Conservation (phyloP, 2,888 invertebrate genomes). For the Brachypalpus laphriformis region DNA sequence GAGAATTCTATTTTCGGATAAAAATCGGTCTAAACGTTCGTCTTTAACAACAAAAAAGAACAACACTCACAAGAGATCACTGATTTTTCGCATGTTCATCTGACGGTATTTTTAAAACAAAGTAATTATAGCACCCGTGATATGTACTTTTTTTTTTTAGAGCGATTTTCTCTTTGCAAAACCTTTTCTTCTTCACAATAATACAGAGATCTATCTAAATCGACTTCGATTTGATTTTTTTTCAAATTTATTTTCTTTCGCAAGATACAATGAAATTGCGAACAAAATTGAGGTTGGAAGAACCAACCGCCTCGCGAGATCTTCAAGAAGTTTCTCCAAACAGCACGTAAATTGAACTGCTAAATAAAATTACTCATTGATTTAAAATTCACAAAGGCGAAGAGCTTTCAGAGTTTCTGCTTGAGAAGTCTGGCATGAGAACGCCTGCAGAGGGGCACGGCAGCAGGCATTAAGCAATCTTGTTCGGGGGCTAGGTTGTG, state of each 20-base stretch:
- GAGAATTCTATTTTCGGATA: constrained; percentile 64
- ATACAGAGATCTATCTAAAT: neutral
- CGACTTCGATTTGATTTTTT: constrained; percentile 8
- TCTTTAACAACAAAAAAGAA: constrained; percentile 25
- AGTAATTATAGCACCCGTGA: constrained; percentile 52
- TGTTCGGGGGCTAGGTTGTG: constrained; percentile 31
- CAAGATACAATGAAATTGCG: constrained; percentile 34
- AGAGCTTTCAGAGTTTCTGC: constrained; percentile 60
- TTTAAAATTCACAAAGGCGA: constrained; percentile 59
- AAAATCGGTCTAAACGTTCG: constrained; percentile 51
- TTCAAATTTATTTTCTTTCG: constrained; percentile 40
- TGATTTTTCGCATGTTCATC: constrained; percentile 42
- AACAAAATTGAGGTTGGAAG: constrained; percentile 52
- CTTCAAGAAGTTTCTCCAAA: constrained; percentile 56
- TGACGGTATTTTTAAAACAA: constrained; percentile 46
- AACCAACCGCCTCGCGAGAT: constrained; percentile 17
- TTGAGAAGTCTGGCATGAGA: constrained; percentile 31
- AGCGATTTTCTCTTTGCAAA: neutral
- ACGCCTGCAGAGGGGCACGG: constrained; percentile 5
- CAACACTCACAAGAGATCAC: constrained; percentile 45
- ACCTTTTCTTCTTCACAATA: too few species aligned
- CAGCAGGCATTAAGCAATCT: constrained; percentile 19
- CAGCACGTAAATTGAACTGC: constrained; percentile 64
- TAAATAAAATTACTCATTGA: constrained; percentile 71
- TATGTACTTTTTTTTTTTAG: neutral